Evolutionary conservation across 2,888 invertebrate species (phyloP).

Genomic region (Dascillus cervinus): DNA sequence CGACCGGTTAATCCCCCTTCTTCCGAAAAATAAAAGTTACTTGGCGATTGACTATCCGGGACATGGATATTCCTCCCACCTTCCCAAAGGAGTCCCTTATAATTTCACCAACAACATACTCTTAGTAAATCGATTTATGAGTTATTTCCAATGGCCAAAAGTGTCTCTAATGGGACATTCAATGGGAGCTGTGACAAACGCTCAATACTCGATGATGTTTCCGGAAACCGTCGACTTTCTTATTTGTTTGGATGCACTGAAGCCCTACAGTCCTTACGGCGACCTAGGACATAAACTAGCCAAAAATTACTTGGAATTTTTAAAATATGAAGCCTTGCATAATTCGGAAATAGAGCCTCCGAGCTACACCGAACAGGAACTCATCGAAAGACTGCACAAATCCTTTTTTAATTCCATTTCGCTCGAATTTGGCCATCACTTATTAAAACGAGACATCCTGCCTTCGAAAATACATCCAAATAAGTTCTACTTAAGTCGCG

Average conservation of each 20-base stretch:
- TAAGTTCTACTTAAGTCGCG: slow-evolving; percentile 55
- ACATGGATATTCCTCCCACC: slow-evolving; percentile 51
- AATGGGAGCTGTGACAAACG: slow-evolving; percentile 55
- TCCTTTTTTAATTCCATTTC: slow-evolving; percentile 50
- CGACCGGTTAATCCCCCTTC: slow-evolving; percentile 46
- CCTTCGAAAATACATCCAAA: slow-evolving; percentile 47
- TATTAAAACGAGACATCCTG: slow-evolving; percentile 49
- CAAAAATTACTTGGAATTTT: slow-evolving; percentile 42
- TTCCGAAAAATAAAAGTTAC: slow-evolving; percentile 44
- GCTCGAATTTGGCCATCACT: slow-evolving; percentile 46
- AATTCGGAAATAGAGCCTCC: slow-evolving; percentile 42
- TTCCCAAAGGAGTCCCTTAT: slow-evolving; percentile 37
- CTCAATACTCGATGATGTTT: slow-evolving; percentile 53
- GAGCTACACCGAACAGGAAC: slow-evolving; percentile 51
- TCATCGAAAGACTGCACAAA: slow-evolving; percentile 47
- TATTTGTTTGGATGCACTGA: slow-evolving; percentile 51
- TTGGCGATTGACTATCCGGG: slow-evolving; percentile 53
- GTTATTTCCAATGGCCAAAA: slow-evolving; percentile 62
- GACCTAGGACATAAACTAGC: too few species aligned
- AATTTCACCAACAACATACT: too few species aligned
- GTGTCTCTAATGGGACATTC: slow-evolving; percentile 63
- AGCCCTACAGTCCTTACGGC: too few species aligned
- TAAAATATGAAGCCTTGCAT: slow-evolving; percentile 38
- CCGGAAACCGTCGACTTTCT: slow-evolving; percentile 54
- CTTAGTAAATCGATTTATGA: too few species aligned